phyloP scores from a whole-genome alignment of 2,888 invertebrate species.

The Tiliacea citrago region DNA sequence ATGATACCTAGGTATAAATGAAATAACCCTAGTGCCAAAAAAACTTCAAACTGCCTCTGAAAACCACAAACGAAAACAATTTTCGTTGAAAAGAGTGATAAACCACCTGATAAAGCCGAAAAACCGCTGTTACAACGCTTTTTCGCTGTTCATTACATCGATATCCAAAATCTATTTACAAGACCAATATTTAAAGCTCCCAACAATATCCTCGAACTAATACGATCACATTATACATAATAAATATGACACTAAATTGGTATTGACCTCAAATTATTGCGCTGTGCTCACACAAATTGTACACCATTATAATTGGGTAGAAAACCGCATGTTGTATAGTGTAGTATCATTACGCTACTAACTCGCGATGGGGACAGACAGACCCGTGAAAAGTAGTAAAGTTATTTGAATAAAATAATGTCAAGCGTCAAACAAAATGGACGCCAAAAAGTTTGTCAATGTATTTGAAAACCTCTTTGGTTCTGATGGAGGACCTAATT shows the following conservation, averaged over 20 bases:
- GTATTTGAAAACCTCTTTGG: slow-evolving; percentile 24
- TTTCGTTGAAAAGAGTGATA: not conserved
- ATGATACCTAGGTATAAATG: not conserved
- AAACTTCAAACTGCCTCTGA: no score
- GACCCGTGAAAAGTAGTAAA: slow-evolving; percentile 49
- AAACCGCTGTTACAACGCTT: not conserved
- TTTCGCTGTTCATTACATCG: not conserved
- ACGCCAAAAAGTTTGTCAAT: slow-evolving; percentile 8
- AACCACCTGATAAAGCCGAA: not conserved
- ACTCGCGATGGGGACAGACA: slow-evolving; percentile 69
- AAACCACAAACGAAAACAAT: no score
- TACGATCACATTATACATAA: slow-evolving; percentile 63
- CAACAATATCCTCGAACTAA: slow-evolving; percentile 58
- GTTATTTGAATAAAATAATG: slow-evolving; percentile 29
- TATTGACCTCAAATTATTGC: slow-evolving; percentile 71
- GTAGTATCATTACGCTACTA: slow-evolving; percentile 74
- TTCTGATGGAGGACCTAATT: slow-evolving; percentile 28
- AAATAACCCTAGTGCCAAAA: not conserved
- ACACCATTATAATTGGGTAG: slow-evolving; percentile 74
- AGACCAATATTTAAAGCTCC: slow-evolving; percentile 40
- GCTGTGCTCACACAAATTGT: slow-evolving; percentile 77
- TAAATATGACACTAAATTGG: slow-evolving; percentile 64
- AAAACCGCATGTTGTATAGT: slow-evolving; percentile 72
- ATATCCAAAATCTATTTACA: slow-evolving; percentile 40
- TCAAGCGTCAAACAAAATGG: slow-evolving; percentile 5